Conservation (phyloP, 2,888 invertebrate species). For the Mesorhabditis sp. region DNA sequence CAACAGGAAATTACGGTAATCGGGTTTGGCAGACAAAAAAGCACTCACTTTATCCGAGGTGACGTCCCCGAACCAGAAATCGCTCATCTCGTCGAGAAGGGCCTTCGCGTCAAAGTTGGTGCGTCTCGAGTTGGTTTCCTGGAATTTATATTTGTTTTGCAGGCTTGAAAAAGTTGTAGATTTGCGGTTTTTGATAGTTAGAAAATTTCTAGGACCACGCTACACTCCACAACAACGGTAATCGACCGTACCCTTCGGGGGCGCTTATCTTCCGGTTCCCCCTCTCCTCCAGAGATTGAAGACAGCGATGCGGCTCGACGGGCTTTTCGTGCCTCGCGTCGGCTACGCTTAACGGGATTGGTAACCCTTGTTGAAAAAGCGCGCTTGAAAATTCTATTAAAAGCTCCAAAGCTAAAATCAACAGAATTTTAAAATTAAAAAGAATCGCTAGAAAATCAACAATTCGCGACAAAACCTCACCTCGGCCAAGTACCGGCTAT, state of each 20-base stretch:
- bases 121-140: conserved; percentile 13
- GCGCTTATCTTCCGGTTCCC: too few species aligned
- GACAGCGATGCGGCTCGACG: too few species aligned
- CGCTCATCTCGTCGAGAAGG: conserved; percentile 18
- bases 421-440: background rate
- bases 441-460: background rate
- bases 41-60: conserved; percentile 14
- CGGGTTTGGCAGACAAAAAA: background rate
- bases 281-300: too few species aligned
- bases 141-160: background rate
- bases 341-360: background rate
- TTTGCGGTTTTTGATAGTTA: too few species aligned
- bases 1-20: too few species aligned
- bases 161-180: too few species aligned
- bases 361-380: too few species aligned
- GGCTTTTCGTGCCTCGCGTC: background rate
- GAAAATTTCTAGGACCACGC: too few species aligned
- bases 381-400: too few species aligned
- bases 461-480: background rate
- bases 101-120: conserved; percentile 20
- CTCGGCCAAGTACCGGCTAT: conserved; percentile 24
- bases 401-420: too few species aligned
- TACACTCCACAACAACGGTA: too few species aligned
- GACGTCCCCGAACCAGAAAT: conserved; percentile 27
- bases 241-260: too few species aligned